Evolutionary conservation across 2,888 invertebrate species (phyloP), one percentile per base, ranked within the genome.

Genomic region (Syrista parreyssii): DNA sequence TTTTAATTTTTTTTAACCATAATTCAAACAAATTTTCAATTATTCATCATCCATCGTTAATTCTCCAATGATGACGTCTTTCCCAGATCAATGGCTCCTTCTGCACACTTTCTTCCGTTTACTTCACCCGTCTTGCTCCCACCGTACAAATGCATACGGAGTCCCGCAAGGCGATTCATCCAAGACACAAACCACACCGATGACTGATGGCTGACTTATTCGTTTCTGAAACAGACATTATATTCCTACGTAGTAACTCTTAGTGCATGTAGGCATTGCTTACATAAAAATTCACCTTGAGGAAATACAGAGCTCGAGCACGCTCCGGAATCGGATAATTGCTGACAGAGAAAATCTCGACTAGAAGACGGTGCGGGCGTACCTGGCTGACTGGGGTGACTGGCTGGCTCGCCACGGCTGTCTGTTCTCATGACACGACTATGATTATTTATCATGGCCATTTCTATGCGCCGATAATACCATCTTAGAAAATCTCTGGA

Each of bases 261-360:
- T 6, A 23, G 23, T 55, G 55, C 23, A 55, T 9, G 36, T 36
- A 36, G 36, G 36, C 36, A 23, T 55, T 55, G 55, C 9, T 55
- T 55, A 55, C 55, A 55, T 55, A 55, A 55, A 55, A 55, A 55
- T 55, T 9, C 23, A 55, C 55, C 55, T 55, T 55, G 55, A 55
- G 55, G 55, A 55, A 55, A 55, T 55, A 55, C 55, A 55, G 55
- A 55, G 55, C 55, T 55, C 55, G 55, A 55, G 55, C 55, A 55
- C 55, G 55, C 55, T 55, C 15, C 32, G 75, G 40, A 31, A 75
- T 75, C 68, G 75, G 76, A 40, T 76, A 71, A 78, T 73, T 68
- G 78, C 40, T 71, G 74, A 74, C 74, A 69, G 77, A 78, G 75
- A 73, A 68, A 75, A 78, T 78, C 55, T 55, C 55, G 1, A 23